Conservation (phyloP, 2,113 vertebrate genomes). For the Beaufortia kweichowensis region DNA sequence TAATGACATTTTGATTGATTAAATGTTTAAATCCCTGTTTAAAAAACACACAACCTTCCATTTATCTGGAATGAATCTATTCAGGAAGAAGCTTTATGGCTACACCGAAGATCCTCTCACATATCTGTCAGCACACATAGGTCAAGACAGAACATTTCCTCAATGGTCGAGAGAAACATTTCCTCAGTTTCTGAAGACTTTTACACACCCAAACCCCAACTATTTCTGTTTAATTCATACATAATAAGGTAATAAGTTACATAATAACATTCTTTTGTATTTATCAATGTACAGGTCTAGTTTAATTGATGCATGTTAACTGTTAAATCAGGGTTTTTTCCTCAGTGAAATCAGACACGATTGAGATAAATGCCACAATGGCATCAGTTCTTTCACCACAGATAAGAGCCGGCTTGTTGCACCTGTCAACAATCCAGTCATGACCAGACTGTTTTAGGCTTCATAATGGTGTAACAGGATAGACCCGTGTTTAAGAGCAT, state of each 20-base stretch:
- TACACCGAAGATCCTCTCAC: slow-evolving; percentile 10
- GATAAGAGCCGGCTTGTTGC: slow-evolving; percentile 62
- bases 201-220: background rate
- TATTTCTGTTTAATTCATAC: background rate
- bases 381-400: slow-evolving; percentile 53
- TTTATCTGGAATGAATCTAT: slow-evolving; percentile 16
- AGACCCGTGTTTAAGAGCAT: slow-evolving; percentile 59
- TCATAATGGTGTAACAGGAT: slow-evolving; percentile 57
- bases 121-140: slow-evolving; percentile 26
- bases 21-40: slow-evolving; percentile 6
- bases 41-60: slow-evolving; percentile 16
- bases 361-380: slow-evolving; percentile 54
- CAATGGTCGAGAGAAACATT: background rate
- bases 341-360: slow-evolving; percentile 57
- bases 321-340: slow-evolving; percentile 32
- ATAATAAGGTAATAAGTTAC: background rate
- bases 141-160: slow-evolving; percentile 29
- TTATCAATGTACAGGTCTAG: slow-evolving; percentile 20
- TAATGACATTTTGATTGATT: background rate
- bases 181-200: background rate
- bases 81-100: slow-evolving; percentile 18
- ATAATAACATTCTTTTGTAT: background rate
- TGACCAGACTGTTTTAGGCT: slow-evolving; percentile 56
- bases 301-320: slow-evolving; percentile 1
- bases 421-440: slow-evolving; percentile 65